Evolutionary conservation across 2,888 invertebrate genomes (phyloP), one percentile per base, ranked within the genome.

Genomic region (Melanophora roralis): DNA sequence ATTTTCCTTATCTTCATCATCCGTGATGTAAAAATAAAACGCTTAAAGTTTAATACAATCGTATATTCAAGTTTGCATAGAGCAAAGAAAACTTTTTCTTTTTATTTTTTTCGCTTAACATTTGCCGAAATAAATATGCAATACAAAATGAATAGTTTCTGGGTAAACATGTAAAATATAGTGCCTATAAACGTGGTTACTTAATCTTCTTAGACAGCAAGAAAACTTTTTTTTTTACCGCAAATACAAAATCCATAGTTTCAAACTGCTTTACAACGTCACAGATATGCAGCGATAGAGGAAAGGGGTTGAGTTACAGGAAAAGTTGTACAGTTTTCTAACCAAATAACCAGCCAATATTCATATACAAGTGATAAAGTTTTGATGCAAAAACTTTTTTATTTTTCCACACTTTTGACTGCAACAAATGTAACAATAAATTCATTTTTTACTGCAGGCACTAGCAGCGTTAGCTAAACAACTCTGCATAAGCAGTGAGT

Each of bases 391-490:
- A 76, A 80, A 80, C 68, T 76, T 79, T 73, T 47, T 19, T 55
- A 47, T 53, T 75, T 79, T 75, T 60, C 76, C 75, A 80, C 80
- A 80, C 80, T 76, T 62, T 76, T 76, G 68, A 76, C 76, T 80
- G 80, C 80, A 80, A 76, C 80, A 80, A 76, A 72, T 80, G 75
- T 72, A 76, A 76, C 72, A 80, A 76, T 76, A 76, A 72, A 74
- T 74, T 27, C 6, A 59, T 73, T 62, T 47, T 38, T 60, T 14
- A 53, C 47, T 47, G 43, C 67, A 67, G 45, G 34, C 34, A 14
- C 5, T 16, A 23, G 40, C 23, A 59, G 11, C 38, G 4, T 38
- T 14, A 9, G 57, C 40, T 40, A 38, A n/a, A n/a, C n/a, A n/a
- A n/a, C n/a, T n/a, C n/a, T n/a, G n/a, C n/a, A n/a, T 36, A 47